Percentiles rank a stretch among this genome's conserved stretches.
Conservation (phyloP, 2,888 invertebrate genomes). For the Malacosoma neustria region DNA sequence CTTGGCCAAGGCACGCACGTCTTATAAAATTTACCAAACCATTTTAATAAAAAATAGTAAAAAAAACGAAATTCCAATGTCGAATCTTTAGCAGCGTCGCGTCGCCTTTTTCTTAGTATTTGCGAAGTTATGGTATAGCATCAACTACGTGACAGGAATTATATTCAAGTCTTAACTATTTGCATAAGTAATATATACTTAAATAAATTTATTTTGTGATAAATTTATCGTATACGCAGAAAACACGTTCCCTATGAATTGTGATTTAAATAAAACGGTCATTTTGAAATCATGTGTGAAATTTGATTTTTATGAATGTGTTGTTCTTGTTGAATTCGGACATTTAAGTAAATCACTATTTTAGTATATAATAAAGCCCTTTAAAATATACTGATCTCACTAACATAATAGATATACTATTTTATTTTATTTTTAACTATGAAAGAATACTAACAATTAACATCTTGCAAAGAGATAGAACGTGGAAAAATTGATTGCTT, state of each 20-base stretch:
- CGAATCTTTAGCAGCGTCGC: constrained; percentile 1
- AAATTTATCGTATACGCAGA: constrained; percentile 38
- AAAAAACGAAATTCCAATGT: background rate
- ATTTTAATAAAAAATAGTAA: background rate
- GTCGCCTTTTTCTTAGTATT: constrained; percentile 4
- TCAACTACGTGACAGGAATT: constrained; percentile 16
- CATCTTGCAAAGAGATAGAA: no score
- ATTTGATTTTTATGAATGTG: background rate
- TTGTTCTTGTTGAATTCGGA: no score
- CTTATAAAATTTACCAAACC: background rate
- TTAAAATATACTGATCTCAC: no score
- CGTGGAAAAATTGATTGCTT: no score
- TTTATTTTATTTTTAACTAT: no score
- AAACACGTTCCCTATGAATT: constrained; percentile 31
- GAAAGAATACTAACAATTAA: no score
- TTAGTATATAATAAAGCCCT: no score
- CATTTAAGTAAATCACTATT: no score
- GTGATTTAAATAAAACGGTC: constrained; percentile 33
- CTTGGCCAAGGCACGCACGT: no score
- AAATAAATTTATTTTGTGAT: constrained; percentile 45
- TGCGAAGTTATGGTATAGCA: constrained; percentile 21
- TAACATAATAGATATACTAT: no score
- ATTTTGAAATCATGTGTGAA: constrained; percentile 1
- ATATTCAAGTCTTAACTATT: constrained; percentile 34
- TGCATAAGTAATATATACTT: constrained; percentile 54